These are phyloP conservation scores for Anastatus disparis DNA, from an alignment of 1,140 invertebrate species.

Conservation along the genomic window DNA sequence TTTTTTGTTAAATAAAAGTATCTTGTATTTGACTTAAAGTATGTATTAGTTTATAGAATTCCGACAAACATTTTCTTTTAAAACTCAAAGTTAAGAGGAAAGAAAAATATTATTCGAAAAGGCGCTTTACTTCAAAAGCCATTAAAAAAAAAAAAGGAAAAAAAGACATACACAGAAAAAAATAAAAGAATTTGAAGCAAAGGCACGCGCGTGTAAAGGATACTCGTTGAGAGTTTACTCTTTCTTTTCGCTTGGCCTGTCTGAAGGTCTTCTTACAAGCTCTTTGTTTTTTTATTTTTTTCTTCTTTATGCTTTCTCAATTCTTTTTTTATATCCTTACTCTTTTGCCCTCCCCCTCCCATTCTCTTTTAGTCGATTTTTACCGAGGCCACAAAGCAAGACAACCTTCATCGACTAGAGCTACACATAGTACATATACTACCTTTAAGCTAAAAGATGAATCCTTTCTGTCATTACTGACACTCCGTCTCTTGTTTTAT, in stretches of 20 bases:
- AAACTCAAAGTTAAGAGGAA: too few relatives aligned
- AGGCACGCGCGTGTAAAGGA: background rate
- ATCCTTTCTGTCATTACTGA: conserved; percentile 37
- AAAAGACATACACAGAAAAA: background rate
- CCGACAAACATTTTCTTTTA: too few relatives aligned
- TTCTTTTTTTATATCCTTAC: background rate
- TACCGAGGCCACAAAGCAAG: conserved; percentile 59
- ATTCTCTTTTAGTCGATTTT: conserved; percentile 41
- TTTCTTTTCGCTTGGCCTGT: conserved; percentile 3
- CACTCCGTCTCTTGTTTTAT: conserved; percentile 33
- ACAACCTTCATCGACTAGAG: conserved; percentile 59
- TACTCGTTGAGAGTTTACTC: too few relatives aligned
- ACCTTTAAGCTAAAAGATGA: conserved; percentile 17
- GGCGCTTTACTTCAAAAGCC: too few relatives aligned
- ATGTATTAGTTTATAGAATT: too few relatives aligned
- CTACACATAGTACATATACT: background rate
- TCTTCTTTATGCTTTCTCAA: background rate
- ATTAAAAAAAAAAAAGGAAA: background rate
- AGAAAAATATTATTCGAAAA: too few relatives aligned
- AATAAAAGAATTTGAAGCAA: background rate
- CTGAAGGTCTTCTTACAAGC: conserved; percentile 29
- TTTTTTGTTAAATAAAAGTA: too few relatives aligned
- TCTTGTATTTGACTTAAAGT: too few relatives aligned
- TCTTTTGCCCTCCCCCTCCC: conserved; percentile 35
- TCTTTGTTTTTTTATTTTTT: background rate